Conservation (phyloP, 1,140 invertebrate species). For the Drosophila littoralis region DNA sequence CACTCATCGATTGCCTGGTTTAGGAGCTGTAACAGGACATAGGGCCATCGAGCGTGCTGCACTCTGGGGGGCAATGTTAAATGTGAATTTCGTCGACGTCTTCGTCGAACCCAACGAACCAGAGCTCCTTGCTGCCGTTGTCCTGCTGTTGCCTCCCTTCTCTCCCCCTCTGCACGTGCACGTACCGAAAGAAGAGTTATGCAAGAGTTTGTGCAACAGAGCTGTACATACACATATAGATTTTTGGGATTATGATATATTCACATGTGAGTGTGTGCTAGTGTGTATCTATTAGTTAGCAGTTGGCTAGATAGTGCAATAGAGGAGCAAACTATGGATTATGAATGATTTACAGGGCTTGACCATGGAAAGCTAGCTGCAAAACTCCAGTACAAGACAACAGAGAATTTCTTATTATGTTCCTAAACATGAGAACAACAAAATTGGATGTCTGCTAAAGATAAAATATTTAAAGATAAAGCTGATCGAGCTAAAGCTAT, state of each 20-base stretch:
- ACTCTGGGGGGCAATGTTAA: conserved; percentile 51
- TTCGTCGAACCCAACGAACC: conserved; percentile 42
- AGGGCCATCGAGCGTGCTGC: conserved; percentile 41
- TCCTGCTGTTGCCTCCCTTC: conserved; percentile 7
- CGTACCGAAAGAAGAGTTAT: conserved; percentile 69
- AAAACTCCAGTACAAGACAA: conserved; percentile 1
- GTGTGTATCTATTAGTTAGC: conserved; percentile 47
- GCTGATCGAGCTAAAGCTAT: no score
- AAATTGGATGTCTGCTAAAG: no score
- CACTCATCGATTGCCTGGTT: conserved; percentile 27
- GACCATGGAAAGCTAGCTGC: not conserved
- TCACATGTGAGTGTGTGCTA: conserved; percentile 12
- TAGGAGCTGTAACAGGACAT: conserved; percentile 37
- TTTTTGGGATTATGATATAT: conserved; percentile 30
- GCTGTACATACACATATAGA: conserved; percentile 33
- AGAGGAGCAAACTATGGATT: conserved; percentile 61
- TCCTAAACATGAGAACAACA: no score
- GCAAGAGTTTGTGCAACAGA: conserved; percentile 61
- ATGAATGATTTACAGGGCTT: conserved; percentile 67
- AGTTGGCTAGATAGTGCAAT: conserved; percentile 41
- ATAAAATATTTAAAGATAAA: no score
- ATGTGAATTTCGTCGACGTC: conserved; percentile 48
- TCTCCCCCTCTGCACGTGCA: conserved; percentile 28
- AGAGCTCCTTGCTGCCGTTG: conserved; percentile 28
- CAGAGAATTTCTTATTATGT: not conserved